These are phyloP conservation scores for Oikopleura dioica DNA, from an alignment of 23 tunicate species.

Conservation along the genomic window DNA sequence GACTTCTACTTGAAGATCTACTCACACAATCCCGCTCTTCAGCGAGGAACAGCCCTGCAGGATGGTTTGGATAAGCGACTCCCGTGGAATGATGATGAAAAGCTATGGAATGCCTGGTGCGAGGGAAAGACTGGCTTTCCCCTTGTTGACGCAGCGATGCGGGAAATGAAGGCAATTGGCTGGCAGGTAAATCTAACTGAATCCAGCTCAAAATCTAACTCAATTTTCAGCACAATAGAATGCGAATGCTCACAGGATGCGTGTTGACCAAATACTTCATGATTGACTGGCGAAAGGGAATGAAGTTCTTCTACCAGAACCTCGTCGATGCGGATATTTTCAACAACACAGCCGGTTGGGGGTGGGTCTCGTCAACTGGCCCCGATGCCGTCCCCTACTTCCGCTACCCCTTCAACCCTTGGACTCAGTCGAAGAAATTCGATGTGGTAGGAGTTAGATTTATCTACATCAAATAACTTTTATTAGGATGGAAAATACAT, in stretches of 20 bases:
- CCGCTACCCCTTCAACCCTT: neutral
- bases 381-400: conserved; percentile 12
- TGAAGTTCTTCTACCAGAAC: neutral
- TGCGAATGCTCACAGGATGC: neutral
- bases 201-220: no score
- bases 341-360: conserved; percentile 6
- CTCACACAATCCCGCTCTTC: no score
- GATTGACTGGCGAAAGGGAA: neutral
- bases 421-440: neutral
- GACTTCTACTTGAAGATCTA: no score
- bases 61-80: no score
- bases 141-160: conserved; percentile 7
- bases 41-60: no score
- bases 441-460: neutral
- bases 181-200: no score
- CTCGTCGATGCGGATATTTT: conserved; percentile 2
- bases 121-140: conserved; percentile 2
- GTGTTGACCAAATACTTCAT: neutral
- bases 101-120: conserved; percentile 5
- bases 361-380: neutral
- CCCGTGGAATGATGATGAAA: no score
- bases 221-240: conserved; percentile 3
- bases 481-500: no score
- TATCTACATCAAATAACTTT: no score
- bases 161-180: neutral